Conservation (phyloP, 1,140 invertebrate genomes). For the Ooceraea biroi region DNA sequence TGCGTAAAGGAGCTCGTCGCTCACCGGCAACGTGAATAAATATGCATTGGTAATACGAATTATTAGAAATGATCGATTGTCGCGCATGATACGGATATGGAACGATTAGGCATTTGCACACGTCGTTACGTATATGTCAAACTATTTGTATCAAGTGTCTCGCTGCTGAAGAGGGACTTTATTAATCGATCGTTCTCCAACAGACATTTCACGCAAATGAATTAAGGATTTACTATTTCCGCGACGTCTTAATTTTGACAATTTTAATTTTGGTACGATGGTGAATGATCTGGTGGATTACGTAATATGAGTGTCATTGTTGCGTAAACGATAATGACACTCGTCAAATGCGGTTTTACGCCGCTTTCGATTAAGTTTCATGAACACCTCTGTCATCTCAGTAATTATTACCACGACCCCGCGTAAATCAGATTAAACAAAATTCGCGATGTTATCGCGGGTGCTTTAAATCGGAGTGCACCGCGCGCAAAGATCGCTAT, state of each 20-base stretch:
- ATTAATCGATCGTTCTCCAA: not conserved
- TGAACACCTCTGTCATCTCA: not conserved
- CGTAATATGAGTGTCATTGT: not conserved
- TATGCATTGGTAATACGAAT: slow-evolving; percentile 36
- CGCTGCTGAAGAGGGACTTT: not conserved
- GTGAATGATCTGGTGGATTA: too few relatives aligned
- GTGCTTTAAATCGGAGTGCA: not conserved
- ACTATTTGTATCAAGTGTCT: slow-evolving; percentile 12
- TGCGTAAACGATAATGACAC: too few relatives aligned
- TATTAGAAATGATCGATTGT: slow-evolving; percentile 43
- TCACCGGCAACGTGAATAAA: slow-evolving; percentile 21
- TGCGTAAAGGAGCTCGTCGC: not conserved
- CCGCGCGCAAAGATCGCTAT: slow-evolving; percentile 47
- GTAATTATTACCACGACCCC: slow-evolving; percentile 1
- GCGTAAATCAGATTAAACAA: slow-evolving; percentile 25
- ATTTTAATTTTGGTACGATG: not conserved
- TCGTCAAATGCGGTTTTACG: not conserved
- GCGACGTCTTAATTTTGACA: not conserved
- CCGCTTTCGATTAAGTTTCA: not conserved
- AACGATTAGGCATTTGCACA: slow-evolving; percentile 13
- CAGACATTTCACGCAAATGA: not conserved
- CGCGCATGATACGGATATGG: slow-evolving; percentile 7
- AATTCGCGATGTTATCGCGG: slow-evolving; percentile 29
- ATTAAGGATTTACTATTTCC: not conserved
- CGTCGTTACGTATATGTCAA: not conserved